Percentiles rank a stretch among this genome's conserved stretches.
Conservation (phyloP, 2,797 vertebrate genomes). For the Merluccius polli region DNA sequence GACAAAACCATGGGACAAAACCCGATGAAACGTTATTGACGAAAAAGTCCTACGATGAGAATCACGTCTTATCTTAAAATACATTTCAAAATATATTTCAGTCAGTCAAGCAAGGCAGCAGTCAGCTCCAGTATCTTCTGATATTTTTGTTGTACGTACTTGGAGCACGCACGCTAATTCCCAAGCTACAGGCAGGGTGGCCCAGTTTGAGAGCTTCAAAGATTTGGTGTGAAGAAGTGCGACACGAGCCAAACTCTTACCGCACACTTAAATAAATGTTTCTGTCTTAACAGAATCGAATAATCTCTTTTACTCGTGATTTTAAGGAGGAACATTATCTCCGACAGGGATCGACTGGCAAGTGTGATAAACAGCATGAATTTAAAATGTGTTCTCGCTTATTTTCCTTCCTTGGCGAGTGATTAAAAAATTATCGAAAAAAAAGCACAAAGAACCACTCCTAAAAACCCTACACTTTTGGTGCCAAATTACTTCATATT, state of each 20-base stretch:
- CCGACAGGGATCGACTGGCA: neutral
- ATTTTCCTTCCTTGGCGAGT: neutral
- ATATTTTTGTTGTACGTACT: conserved; percentile 42
- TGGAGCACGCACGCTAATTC: conserved; percentile 62
- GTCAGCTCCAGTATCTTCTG: conserved; percentile 49
- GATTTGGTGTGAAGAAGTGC: conserved; percentile 49
- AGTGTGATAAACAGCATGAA: neutral
- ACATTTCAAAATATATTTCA: conserved; percentile 3
- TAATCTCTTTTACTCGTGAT: conserved; percentile 33
- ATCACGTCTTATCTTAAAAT: neutral
- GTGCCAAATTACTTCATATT: neutral
- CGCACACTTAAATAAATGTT: conserved; percentile 47
- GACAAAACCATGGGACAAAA: neutral
- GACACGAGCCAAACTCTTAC: conserved; percentile 61
- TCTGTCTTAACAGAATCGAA: conserved; percentile 43
- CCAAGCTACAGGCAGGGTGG: conserved; percentile 63
- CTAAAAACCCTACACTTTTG: neutral
- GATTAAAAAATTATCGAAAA: neutral
- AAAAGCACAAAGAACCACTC: neutral
- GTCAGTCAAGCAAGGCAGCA: conserved; percentile 36
- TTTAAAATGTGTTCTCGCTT: neutral
- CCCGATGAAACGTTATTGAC: neutral
- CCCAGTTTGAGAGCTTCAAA: conserved; percentile 74
- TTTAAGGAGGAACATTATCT: conserved; percentile 5
- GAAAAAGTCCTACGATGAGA: neutral